Percentiles rank a stretch among this genome's conserved stretches.
Evolutionary conservation across 2,113 vertebrate species (phyloP).

Genomic region (Thunnus maccoyii): DNA sequence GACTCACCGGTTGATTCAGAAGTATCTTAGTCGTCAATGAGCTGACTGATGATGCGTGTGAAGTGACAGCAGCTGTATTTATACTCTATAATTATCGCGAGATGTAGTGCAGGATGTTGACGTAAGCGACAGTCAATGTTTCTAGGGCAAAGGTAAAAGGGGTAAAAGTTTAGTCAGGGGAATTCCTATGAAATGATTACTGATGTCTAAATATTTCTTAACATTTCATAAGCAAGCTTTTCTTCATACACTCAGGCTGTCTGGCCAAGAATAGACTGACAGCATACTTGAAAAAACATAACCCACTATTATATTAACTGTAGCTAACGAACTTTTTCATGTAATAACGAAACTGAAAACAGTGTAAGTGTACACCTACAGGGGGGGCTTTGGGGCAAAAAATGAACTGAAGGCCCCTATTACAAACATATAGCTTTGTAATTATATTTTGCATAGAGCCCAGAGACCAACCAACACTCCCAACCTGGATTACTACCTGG

Average conservation of each 20-base stretch:
- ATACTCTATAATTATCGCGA: conserved; percentile 72
- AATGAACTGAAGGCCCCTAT: background rate
- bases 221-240: background rate
- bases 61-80: conserved; percentile 35
- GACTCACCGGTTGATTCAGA: conserved; percentile 2
- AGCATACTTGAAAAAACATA: too few relatives aligned
- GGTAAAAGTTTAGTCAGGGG: conserved; percentile 42
- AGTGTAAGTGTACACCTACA: too few relatives aligned
- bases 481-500: too few relatives aligned
- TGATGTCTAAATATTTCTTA: conserved; percentile 1
- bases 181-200: conserved; percentile 37
- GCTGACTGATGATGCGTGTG: fast-evolving
- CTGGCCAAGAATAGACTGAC: background rate
- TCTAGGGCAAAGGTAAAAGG: conserved; percentile 72
- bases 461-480: too few relatives aligned
- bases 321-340: too few relatives aligned
- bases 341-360: too few relatives aligned
- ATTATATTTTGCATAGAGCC: too few relatives aligned
- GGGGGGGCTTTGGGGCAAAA: too few relatives aligned
- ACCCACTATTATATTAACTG: too few relatives aligned
- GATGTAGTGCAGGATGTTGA: conserved; percentile 22
- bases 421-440: too few relatives aligned
- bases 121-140: conserved; percentile 6
- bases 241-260: background rate
- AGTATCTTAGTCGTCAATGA: fast-evolving